Base-by-base conservation (phyloP, 2,888 invertebrate genomes). In the Sphinx pinastri region DNA sequence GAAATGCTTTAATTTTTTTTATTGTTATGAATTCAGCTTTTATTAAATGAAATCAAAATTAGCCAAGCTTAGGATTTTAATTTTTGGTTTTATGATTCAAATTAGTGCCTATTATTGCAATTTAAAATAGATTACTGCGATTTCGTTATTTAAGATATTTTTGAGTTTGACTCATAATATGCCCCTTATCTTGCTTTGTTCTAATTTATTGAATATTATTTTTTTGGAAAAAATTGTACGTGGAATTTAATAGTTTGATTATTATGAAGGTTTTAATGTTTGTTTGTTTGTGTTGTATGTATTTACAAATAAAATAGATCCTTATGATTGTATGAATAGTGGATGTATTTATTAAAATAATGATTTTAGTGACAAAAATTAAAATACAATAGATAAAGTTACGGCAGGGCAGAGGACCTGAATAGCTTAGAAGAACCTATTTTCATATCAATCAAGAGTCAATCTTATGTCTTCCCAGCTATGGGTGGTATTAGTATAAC, bases 91-190 rank as follows among this genome's bases (percentile, higher is more conserved):
- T 69, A 49, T 63, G 49, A 25, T 47, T 63, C 63, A 63, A 63
- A 47, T 47, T 70, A 72, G 73, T 79, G 76, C 76, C 74, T 75
- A 71, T 72, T 14, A 57, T 66, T 60, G 16, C 31, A 68, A 59
- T 69, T 60, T 69, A 51, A 60, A 71, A 63, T 71, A 74, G 71
- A 72, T 71, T 71, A 67, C 45, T 14, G 71, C 71, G 72, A 74
- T 75, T 76, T 79, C 81, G 79, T 76, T 80, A 77, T 77, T 75
- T 76, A 76, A 76, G 47, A 74, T 72, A 75, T 74, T 83, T 25
- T 86, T 88, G 93, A 93, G 93, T 93, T 81, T 88, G 91, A 93
- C 93, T 93, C 93, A 86, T 73, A 25, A 25, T 25, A 70, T 80
- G 89, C 90, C 91, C 83, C 81, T 83, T 83, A 77, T 87, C 88